Percentiles rank a stretch among this genome's conserved stretches.
Evolutionary conservation across 2,113 vertebrate genomes (phyloP).

Genomic region (Sylvietta virens): DNA sequence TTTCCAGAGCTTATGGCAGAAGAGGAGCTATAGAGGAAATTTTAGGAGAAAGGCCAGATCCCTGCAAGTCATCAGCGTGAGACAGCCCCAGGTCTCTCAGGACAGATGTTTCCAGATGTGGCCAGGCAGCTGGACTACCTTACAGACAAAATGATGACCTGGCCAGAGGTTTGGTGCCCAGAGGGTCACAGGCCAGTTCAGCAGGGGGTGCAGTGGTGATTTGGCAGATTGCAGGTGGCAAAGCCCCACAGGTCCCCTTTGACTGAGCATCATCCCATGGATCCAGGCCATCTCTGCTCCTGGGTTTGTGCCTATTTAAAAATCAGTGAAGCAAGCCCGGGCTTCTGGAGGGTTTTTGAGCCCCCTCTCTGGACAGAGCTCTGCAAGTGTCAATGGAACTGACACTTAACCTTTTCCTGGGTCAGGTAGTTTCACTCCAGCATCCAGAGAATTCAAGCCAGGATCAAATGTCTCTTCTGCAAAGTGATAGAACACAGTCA

Average conservation of each 20-base stretch:
- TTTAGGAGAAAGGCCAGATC: neutral
- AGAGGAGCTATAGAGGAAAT: neutral
- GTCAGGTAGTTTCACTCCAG: neutral
- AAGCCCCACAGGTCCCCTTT: neutral
- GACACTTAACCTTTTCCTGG: neutral
- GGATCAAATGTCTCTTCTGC: neutral
- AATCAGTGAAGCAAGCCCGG: neutral
- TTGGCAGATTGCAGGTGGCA: neutral
- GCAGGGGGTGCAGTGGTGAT: neutral
- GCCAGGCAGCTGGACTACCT: neutral
- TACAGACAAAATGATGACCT: neutral
- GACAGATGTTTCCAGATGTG: slow-evolving; percentile 8
- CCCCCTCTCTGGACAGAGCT: neutral
- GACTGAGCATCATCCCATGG: neutral
- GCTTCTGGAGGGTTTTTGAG: neutral
- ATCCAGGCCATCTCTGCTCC: neutral
- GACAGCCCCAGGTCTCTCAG: neutral
- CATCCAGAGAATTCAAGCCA: neutral
- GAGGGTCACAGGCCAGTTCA: neutral
- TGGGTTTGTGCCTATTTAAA: neutral
- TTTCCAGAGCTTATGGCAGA: neutral
- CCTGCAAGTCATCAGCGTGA: neutral
- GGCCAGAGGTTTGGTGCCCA: neutral
- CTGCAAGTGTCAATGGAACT: neutral
- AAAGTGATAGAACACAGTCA: neutral